Conservation (phyloP, 2,888 invertebrate species). For the Rhimphoctona megacephalus region DNA sequence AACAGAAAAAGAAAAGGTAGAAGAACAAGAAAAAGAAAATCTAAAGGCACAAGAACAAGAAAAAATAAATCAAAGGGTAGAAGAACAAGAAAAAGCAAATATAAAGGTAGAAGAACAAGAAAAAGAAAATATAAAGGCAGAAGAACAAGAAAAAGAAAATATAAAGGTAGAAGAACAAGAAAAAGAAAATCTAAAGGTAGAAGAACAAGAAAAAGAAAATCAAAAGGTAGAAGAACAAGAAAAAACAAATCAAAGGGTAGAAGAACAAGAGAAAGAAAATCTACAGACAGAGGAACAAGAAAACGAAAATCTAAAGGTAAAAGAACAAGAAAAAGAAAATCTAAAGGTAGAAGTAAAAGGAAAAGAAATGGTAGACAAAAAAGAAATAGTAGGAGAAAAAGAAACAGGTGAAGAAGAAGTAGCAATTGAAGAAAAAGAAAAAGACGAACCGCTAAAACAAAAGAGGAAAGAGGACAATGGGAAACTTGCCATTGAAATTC, state of each 20-base stretch:
- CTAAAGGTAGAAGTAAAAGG: neutral
- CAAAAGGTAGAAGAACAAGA: neutral
- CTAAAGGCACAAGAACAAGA: neutral
- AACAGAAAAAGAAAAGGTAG: neutral
- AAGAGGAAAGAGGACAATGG: neutral
- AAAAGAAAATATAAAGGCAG: no score
- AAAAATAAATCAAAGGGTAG: neutral
- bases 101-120: neutral
- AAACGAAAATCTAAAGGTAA: neutral
- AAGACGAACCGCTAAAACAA: neutral
- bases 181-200: neutral
- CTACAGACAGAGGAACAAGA: neutral
- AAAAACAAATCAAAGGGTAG: neutral
- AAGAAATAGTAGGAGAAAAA: neutral
- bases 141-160: neutral
- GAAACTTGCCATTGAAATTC: neutral
- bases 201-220: neutral
- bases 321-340: neutral
- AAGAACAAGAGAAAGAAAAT: neutral
- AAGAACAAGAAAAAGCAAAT: neutral
- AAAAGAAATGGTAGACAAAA: neutral
- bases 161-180: neutral
- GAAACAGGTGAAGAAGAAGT: neutral
- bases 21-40: neutral
- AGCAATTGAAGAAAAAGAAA: neutral